Conservation (phyloP, 2,797 vertebrate species). For the Scarus forsteni region DNA sequence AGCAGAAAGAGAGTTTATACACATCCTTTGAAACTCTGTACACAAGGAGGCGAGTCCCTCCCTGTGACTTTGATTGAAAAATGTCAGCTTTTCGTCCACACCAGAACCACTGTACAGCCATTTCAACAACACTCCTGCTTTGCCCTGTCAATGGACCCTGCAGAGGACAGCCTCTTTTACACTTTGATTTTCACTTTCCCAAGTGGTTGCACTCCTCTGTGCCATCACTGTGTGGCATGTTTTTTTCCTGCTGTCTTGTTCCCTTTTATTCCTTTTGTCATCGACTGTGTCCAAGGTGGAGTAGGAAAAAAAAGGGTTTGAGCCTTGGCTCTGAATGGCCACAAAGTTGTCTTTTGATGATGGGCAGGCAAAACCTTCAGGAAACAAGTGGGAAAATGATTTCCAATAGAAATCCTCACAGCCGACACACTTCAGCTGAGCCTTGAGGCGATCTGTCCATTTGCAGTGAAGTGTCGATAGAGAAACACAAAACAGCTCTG, state of each 20-base stretch:
- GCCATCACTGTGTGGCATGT: conserved; percentile 7
- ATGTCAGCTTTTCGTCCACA: background rate
- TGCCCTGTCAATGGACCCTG: conserved; percentile 11
- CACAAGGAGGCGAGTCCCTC: background rate
- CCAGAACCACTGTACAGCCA: background rate
- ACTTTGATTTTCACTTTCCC: background rate
- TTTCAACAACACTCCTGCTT: background rate
- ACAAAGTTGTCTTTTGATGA: conserved; percentile 60
- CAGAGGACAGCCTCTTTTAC: conserved; percentile 8
- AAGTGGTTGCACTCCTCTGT: conserved; percentile 6
- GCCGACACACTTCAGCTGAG: conserved; percentile 63
- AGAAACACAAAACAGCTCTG: conserved; percentile 46
- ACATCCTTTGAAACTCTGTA: background rate
- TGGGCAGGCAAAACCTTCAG: conserved; percentile 62
- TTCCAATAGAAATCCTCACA: conserved; percentile 77
- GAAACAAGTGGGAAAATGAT: conserved; percentile 77
- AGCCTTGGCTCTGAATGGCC: conserved; percentile 47
- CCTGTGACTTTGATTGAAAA: background rate
- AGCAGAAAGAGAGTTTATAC: background rate
- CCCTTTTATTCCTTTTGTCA: conserved; percentile 34
- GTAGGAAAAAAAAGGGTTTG: conserved; percentile 21
- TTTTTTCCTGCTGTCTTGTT: conserved; percentile 9
- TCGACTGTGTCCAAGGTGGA: conserved; percentile 30
- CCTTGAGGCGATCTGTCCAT: conserved; percentile 66
- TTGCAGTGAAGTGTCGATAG: conserved; percentile 64